phyloP scores from a whole-genome alignment of 1,140 invertebrate species.

The Scylla paramamosain region DNA sequence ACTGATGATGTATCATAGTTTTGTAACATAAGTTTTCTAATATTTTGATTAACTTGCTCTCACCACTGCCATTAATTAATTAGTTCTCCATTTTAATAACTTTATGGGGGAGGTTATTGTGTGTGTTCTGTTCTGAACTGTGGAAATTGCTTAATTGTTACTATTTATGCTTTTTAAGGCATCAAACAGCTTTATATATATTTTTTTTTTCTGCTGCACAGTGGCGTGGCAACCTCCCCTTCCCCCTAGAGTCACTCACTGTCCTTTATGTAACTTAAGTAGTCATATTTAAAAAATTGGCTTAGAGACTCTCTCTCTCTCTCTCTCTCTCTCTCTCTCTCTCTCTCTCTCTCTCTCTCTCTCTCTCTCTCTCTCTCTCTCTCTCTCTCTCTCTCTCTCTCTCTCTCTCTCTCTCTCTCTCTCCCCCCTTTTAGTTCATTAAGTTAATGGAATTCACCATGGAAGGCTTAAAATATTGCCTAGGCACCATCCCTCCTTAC shows the following conservation, averaged over 20 bases:
- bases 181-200: not conserved
- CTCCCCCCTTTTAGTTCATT: not conserved
- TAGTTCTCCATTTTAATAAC: no score
- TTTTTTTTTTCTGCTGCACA: not conserved
- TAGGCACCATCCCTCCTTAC: no score
- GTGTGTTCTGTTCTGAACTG: slow-evolving; percentile 27
- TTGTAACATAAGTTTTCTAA: slow-evolving; percentile 46
- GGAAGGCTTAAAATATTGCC: no score
- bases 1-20: slow-evolving; percentile 42
- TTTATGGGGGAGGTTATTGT: not conserved
- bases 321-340: no score
- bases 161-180: not conserved
- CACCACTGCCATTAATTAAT: slow-evolving; percentile 56
- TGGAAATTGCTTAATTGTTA: slow-evolving; percentile 14
- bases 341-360: not conserved
- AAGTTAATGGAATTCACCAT: no score
- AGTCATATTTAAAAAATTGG: no score
- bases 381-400: slow-evolving; percentile 28
- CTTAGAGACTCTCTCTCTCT: no score
- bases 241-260: not conserved
- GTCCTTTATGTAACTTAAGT: no score
- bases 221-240: not conserved
- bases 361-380: slow-evolving; percentile 8
- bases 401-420: slow-evolving; percentile 29
- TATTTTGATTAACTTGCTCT: slow-evolving; percentile 24